Percentiles rank a stretch among this genome's conserved stretches.
Conservation (phyloP, 1,140 invertebrate genomes). For the Olivierus martensii region DNA sequence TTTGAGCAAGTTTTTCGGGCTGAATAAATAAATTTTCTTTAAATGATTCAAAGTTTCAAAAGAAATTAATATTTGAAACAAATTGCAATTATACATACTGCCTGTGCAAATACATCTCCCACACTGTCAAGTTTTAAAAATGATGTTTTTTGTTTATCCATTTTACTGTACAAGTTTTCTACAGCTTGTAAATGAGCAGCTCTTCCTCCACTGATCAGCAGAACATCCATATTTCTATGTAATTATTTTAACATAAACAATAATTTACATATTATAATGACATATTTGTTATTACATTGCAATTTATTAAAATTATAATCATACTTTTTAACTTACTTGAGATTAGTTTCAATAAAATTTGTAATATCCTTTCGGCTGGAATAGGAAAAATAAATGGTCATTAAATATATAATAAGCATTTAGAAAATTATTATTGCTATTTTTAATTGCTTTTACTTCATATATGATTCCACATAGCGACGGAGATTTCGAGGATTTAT, state of each 20-base stretch:
- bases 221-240: constrained; percentile 53
- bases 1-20: constrained; percentile 25
- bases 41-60: neutral
- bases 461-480: constrained; percentile 64
- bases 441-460: constrained; percentile 42
- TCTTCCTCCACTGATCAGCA: constrained; percentile 64
- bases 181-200: constrained; percentile 64
- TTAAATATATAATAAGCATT: neutral
- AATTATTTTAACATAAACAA: no score
- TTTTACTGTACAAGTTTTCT: constrained; percentile 46
- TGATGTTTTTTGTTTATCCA: constrained; percentile 64
- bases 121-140: constrained; percentile 66
- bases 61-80: neutral
- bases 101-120: constrained; percentile 63
- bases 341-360: constrained; percentile 16
- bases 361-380: constrained; percentile 24
- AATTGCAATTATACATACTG: constrained; percentile 24
- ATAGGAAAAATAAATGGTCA: neutral
- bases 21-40: neutral
- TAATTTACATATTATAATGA: no score
- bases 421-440: neutral
- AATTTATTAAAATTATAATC: no score
- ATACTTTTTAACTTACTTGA: constrained; percentile 20
- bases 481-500: constrained; percentile 74
- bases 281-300: no score